Base-by-base conservation (phyloP, 2,797 vertebrate genomes). In the Lacerta viridis region DNA sequence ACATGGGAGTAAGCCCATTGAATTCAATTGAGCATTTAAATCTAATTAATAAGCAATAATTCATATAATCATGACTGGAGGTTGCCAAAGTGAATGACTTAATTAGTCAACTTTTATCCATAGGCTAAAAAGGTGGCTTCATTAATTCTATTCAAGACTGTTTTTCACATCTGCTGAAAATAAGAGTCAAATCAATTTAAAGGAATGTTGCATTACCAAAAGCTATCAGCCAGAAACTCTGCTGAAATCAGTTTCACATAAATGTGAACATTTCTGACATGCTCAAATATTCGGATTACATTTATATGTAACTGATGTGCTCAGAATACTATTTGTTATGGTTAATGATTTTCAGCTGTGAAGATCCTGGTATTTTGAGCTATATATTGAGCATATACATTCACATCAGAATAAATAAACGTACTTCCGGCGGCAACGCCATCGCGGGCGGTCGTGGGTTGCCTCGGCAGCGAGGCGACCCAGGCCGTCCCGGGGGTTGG, bases 21-120 rank as follows among this genome's bases (percentile, higher is more conserved):
- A 77, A 27, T 15, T 25, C 9, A 74, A 64, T 64, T 18, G 72
- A 74, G 36, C 11, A 46, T 50, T 55, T 74, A 74, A 96, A 95
- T 96, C 92, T 95, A 94, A 96, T 97, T 97, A 97, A 97, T 96
- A 96, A 97, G 95, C 95, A 96, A 96, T 96, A 97, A 96, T 97
- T 97, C 95, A 96, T 95, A 96, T 93, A 93, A 92, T 93, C 96
- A 96, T 95, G 95, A 96, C 95, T 92, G 85, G 95, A 90, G 92
- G 95, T 95, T 95, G 97, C 97, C 97, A 97, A 96, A 88, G 91
- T 91, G 95, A 96, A 97, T 95, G 92, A 97, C 96, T 95, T 96
- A 95, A 95, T 96, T 95, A 96, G 91, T 76, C 91, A 90, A 95
- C 79, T 94, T 96, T 96, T 96, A 91, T 96, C 97, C 95, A 83